These are phyloP conservation scores for Cercopithecus mona DNA, from an alignment of 2,113 vertebrate species.

Conservation along the genomic window DNA sequence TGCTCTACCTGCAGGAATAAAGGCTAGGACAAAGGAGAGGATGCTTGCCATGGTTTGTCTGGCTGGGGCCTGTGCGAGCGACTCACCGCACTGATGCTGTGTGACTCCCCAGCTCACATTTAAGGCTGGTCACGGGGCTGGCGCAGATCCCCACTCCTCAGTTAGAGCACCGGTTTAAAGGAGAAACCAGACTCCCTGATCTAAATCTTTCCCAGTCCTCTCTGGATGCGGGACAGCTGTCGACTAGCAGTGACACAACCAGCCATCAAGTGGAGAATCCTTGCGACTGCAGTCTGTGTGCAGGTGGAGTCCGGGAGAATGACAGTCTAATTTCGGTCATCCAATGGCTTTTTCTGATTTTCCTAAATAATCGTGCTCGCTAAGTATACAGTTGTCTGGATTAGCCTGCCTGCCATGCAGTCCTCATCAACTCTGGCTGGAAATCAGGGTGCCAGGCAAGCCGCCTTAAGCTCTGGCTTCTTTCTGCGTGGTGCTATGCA, in stretches of 20 bases:
- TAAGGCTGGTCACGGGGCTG: conserved; percentile 62
- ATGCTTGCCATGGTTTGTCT: conserved; percentile 60
- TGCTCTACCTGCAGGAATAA: conserved; percentile 79
- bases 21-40: conserved; percentile 80
- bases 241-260: conserved; percentile 85
- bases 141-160: conserved; percentile 69
- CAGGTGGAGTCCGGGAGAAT: conserved; percentile 82
- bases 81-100: conserved; percentile 60
- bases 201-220: conserved; percentile 87
- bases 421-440: conserved; percentile 84
- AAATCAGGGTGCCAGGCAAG: conserved; percentile 83
- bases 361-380: conserved; percentile 76
- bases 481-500: conserved; percentile 84
- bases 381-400: conserved; percentile 83
- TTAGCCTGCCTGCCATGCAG: conserved; percentile 83
- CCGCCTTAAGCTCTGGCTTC: conserved; percentile 82
- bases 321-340: conserved; percentile 75
- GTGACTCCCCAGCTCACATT: conserved; percentile 64
- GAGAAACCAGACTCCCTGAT: conserved; percentile 86
- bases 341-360: conserved; percentile 75
- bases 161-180: conserved; percentile 80
- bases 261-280: conserved; percentile 88
- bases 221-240: conserved; percentile 87
- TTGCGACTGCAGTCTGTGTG: conserved; percentile 82
- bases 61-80: conserved; percentile 82